Evolutionary conservation across 2,888 invertebrate genomes (phyloP).

Genomic region (Cheiracanthium punctorium): DNA sequence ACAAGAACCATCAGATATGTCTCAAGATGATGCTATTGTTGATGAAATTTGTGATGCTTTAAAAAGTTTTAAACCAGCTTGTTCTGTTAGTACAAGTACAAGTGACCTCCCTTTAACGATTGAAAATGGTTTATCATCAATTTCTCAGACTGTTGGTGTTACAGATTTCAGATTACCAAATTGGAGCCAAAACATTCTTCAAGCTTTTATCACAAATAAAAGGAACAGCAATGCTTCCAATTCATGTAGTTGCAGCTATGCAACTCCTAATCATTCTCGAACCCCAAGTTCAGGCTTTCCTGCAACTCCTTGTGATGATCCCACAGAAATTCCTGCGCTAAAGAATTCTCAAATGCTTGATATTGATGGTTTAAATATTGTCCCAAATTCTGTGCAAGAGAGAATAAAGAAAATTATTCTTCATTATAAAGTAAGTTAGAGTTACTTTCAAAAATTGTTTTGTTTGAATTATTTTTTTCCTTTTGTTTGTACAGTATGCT

Average conservation of each 20-base stretch:
- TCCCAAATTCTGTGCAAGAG: conserved; percentile 84
- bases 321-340: conserved; percentile 61
- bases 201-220: conserved; percentile 28
- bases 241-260: conserved; percentile 52
- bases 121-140: conserved; percentile 21
- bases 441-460: too few species aligned
- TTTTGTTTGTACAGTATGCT: too few species aligned
- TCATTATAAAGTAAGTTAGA: conserved; percentile 82
- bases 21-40: not conserved
- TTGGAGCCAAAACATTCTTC: conserved; percentile 45
- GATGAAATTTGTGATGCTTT: not conserved
- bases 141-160: conserved; percentile 11
- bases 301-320: conserved; percentile 79
- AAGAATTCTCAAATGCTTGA: conserved; percentile 77
- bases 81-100: conserved; percentile 76
- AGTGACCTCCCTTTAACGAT: conserved; percentile 72
- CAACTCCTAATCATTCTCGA: conserved; percentile 77
- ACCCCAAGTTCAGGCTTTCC: conserved; percentile 80
- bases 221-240: conserved; percentile 36
- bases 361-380: conserved; percentile 85
- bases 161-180: conserved; percentile 11
- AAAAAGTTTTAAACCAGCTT: conserved; percentile 7
- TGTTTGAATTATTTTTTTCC: too few species aligned
- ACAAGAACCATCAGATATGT: conserved; percentile 20
- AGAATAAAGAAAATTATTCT: conserved; percentile 88